Percentiles rank a stretch among this genome's conserved stretches.
These are phyloP conservation scores for Penaeus chinensis DNA, from an alignment of 1,140 invertebrate genomes.

Conservation along the genomic window DNA sequence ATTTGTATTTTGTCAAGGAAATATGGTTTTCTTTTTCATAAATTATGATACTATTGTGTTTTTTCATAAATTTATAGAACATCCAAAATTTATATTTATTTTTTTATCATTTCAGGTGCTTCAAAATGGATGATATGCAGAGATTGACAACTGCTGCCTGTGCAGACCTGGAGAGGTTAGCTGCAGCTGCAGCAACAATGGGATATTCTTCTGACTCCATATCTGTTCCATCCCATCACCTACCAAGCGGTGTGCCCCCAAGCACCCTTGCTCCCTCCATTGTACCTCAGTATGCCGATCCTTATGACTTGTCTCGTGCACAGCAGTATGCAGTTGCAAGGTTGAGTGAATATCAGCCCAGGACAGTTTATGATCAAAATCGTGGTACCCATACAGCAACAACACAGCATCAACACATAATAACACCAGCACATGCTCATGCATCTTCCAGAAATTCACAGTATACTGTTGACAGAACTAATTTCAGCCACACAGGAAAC, in stretches of 20 bases:
- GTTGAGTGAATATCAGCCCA: conserved; percentile 44
- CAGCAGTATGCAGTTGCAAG: conserved; percentile 51
- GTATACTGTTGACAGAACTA: conserved; percentile 38
- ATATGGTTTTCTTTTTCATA: no score
- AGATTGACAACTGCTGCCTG: conserved; percentile 47
- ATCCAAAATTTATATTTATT: not conserved
- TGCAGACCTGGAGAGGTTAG: conserved; percentile 50
- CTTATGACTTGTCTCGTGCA: conserved; percentile 47
- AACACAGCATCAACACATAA: conserved; percentile 44
- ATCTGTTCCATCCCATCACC: conserved; percentile 44
- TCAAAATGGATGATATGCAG: conserved; percentile 55
- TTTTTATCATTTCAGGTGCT: conserved; percentile 30
- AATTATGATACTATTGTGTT: not conserved
- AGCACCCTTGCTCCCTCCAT: conserved; percentile 31
- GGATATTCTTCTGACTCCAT: conserved; percentile 54
- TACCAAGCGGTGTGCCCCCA: conserved; percentile 29
- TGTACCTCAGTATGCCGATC: conserved; percentile 50
- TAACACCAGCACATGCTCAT: conserved; percentile 42
- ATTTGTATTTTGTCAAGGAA: no score
- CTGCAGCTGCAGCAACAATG: conserved; percentile 54
- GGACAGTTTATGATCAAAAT: conserved; percentile 41
- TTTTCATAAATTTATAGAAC: not conserved
- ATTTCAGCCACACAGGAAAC: conserved; percentile 21
- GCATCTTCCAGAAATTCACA: conserved; percentile 32
- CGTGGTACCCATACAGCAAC: conserved; percentile 35